Percentiles rank a stretch among this genome's conserved stretches.
These are phyloP conservation scores for Gouania willdenowi DNA, from an alignment of 2,797 vertebrate species.

Conservation along the genomic window DNA sequence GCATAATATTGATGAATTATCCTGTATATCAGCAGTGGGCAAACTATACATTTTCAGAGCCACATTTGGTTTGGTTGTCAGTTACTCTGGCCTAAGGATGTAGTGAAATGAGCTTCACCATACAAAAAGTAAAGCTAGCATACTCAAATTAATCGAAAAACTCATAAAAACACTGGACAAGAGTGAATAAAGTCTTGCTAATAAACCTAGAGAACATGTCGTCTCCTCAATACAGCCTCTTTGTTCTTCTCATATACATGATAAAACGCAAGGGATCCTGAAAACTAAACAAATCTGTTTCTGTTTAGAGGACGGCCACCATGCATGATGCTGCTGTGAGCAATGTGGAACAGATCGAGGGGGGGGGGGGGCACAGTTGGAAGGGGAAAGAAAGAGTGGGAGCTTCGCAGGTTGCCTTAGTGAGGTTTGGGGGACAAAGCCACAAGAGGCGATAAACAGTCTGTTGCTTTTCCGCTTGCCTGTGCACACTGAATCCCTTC, in stretches of 20 bases:
- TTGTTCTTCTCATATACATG: constrained; percentile 46
- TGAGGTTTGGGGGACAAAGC: constrained; percentile 53
- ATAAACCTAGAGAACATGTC: constrained; percentile 47
- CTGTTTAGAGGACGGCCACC: constrained; percentile 67
- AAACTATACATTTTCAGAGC: too few relatives aligned
- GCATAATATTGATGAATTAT: too few relatives aligned
- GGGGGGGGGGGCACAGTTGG: background rate
- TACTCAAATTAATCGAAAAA: too few relatives aligned
- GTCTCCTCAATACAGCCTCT: constrained; percentile 29
- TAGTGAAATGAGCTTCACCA: too few relatives aligned
- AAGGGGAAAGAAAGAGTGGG: constrained; percentile 29
- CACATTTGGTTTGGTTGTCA: too few relatives aligned
- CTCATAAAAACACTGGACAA: too few relatives aligned
- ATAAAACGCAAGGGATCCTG: constrained; percentile 32
- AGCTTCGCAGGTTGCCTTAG: constrained; percentile 39
- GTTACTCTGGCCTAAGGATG: too few relatives aligned
- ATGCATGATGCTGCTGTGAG: constrained; percentile 54
- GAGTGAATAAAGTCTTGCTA: too few relatives aligned
- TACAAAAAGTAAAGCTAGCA: too few relatives aligned
- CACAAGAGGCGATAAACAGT: constrained; percentile 65
- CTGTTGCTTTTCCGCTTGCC: constrained; percentile 68
- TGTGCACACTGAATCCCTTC: constrained; percentile 58
- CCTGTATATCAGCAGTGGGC: too few relatives aligned
- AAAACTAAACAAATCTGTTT: constrained; percentile 71
- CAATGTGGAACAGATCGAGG: constrained; percentile 16